Percentiles rank a stretch among this genome's conserved stretches.
These are phyloP conservation scores for Trachelus iudaicus DNA, from an alignment of 2,888 invertebrate genomes.

Conservation along the genomic window DNA sequence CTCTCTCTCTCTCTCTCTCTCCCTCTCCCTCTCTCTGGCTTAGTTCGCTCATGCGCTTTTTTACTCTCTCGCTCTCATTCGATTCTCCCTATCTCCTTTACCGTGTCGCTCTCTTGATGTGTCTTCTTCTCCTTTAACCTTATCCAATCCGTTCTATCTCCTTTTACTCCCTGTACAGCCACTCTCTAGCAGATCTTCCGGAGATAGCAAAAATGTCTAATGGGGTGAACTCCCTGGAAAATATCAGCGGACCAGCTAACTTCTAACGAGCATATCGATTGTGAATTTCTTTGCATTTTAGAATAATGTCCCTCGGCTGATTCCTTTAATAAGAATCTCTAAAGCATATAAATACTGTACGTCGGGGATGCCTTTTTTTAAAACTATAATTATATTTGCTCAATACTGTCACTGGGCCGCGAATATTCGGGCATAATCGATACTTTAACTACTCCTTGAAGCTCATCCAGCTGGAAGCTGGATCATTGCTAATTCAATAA, in stretches of 20 bases:
- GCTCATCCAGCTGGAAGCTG: not conserved
- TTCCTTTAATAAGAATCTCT: slow-evolving; percentile 26
- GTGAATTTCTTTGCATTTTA: slow-evolving; percentile 21
- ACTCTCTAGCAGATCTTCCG: slow-evolving; percentile 47
- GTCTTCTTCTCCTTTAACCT: not conserved
- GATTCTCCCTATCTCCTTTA: not conserved
- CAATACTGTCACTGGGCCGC: not conserved
- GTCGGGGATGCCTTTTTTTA: not conserved
- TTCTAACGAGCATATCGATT: slow-evolving; percentile 33
- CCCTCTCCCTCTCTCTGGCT: slow-evolving; percentile 25
- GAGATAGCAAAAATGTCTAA: slow-evolving; percentile 64
- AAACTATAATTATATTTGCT: too few relatives aligned
- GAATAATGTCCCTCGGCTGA: slow-evolving; percentile 56
- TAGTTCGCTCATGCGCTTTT: slow-evolving; percentile 9
- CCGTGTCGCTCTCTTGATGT: not conserved
- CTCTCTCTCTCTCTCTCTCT: slow-evolving; percentile 23
- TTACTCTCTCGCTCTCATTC: slow-evolving; percentile 19
- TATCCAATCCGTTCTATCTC: not conserved
- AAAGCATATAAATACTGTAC: not conserved
- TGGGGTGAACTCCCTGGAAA: slow-evolving; percentile 64
- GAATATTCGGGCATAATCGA: not conserved
- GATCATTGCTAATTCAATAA: not conserved
- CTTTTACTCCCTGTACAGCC: not conserved
- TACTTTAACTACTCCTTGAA: not conserved
- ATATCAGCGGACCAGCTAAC: slow-evolving; percentile 51